phyloP scores from a whole-genome alignment of 2,888 invertebrate species.

The Idaea aversata region DNA sequence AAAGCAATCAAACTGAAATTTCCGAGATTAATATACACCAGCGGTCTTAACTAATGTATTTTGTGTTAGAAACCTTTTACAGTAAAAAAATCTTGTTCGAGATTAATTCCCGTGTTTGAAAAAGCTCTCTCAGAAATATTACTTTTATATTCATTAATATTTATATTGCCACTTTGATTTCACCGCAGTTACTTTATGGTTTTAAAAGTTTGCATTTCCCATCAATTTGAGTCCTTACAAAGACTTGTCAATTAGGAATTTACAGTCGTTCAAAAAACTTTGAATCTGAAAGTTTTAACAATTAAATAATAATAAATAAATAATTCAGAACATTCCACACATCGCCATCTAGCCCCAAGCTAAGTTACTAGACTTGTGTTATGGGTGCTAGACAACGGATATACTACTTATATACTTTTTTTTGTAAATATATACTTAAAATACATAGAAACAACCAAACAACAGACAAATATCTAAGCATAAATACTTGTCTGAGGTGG shows the following conservation, averaged over 20 bases:
- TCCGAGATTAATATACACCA: background rate
- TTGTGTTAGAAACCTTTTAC: background rate
- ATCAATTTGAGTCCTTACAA: background rate
- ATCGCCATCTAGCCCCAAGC: too few relatives aligned
- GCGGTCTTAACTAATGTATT: background rate
- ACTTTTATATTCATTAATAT: background rate
- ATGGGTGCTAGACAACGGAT: too few relatives aligned
- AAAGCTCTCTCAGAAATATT: background rate
- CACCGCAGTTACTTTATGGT: background rate
- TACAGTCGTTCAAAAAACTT: too few relatives aligned
- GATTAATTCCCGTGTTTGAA: background rate
- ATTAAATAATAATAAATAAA: too few relatives aligned
- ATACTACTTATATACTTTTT: too few relatives aligned
- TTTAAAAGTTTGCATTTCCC: background rate
- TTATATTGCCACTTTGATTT: background rate
- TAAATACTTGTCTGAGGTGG: too few relatives aligned
- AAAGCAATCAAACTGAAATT: background rate
- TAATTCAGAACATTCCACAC: too few relatives aligned
- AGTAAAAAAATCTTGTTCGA: constrained; percentile 1
- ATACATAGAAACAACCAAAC: too few relatives aligned
- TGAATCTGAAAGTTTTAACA: too few relatives aligned
- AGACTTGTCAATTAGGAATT: background rate
- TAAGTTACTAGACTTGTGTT: too few relatives aligned
- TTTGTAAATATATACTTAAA: too few relatives aligned
- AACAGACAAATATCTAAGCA: too few relatives aligned